A percentile compares a stretch with the other conserved stretches of the same genome.
Conservation (phyloP, 2,113 vertebrate species). For the Manacus vitellinus region DNA sequence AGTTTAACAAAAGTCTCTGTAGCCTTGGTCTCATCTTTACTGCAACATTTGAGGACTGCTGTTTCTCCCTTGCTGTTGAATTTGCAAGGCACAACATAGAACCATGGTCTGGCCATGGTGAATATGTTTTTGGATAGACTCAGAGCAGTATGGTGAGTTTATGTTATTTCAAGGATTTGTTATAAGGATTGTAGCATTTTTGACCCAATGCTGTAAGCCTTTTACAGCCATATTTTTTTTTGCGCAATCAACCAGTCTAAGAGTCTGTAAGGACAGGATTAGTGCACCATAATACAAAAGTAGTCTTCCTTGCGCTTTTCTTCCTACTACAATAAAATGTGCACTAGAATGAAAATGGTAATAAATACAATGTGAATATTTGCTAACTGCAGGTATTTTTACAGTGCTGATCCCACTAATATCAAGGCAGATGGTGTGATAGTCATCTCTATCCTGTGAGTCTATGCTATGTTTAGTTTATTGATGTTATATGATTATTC, state of each 20-base stretch:
- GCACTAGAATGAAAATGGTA: neutral
- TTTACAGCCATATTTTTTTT: neutral
- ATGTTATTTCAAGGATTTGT: neutral
- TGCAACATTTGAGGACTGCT: neutral
- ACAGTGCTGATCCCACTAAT: neutral
- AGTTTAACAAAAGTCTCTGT: neutral
- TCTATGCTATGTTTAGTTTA: neutral
- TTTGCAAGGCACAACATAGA: neutral
- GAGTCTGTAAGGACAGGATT: neutral
- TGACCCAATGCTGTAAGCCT: neutral
- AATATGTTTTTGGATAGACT: neutral
- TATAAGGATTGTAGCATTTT: neutral
- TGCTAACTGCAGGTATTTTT: neutral
- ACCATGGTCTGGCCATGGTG: neutral
- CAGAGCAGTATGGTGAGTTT: neutral
- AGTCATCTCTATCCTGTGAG: neutral
- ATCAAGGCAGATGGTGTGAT: neutral
- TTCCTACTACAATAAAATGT: neutral
- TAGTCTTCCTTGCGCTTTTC: neutral
- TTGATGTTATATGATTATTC: neutral
- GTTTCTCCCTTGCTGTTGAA: neutral
- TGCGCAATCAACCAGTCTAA: neutral
- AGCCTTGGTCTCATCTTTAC: neutral
- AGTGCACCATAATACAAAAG: neutral
- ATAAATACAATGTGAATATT: neutral